phyloP scores from a whole-genome alignment of 1,140 invertebrate genomes.

The Coenobita brevimanus region DNA sequence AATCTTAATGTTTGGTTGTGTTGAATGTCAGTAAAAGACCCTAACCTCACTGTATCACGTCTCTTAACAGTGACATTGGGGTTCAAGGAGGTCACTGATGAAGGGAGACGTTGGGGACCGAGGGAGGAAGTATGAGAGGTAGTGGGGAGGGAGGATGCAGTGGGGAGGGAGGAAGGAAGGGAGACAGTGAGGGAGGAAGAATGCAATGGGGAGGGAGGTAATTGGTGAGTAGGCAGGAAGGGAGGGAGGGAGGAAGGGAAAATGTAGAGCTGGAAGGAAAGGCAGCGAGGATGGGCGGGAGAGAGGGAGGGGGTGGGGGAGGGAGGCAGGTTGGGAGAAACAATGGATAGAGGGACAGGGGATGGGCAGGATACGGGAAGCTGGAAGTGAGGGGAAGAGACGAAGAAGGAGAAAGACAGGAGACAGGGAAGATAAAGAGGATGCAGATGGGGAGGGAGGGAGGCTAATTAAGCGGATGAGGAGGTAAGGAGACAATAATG shows the following conservation, averaged over 20 bases:
- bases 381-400: not conserved
- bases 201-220: too few relatives aligned
- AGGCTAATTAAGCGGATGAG: too few relatives aligned
- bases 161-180: not conserved
- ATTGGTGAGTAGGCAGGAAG: not conserved
- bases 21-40: too few relatives aligned
- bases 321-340: not conserved
- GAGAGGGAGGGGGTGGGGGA: not conserved
- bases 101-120: too few relatives aligned
- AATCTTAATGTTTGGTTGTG: too few relatives aligned
- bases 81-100: too few relatives aligned
- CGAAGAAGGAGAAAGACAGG: not conserved
- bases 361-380: not conserved
- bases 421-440: not conserved
- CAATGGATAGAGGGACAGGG: not conserved
- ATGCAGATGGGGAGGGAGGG: too few relatives aligned
- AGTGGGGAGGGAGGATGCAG: not conserved
- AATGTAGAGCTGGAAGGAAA: not conserved
- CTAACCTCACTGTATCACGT: too few relatives aligned
- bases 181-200: not conserved
- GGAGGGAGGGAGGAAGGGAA: not conserved
- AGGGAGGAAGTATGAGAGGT: not conserved
- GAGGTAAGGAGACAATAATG: not conserved
- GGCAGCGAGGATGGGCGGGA: not conserved
- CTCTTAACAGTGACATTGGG: too few relatives aligned